Base-by-base conservation (phyloP, 2,888 invertebrate genomes). In the Steromphala cineraria region DNA sequence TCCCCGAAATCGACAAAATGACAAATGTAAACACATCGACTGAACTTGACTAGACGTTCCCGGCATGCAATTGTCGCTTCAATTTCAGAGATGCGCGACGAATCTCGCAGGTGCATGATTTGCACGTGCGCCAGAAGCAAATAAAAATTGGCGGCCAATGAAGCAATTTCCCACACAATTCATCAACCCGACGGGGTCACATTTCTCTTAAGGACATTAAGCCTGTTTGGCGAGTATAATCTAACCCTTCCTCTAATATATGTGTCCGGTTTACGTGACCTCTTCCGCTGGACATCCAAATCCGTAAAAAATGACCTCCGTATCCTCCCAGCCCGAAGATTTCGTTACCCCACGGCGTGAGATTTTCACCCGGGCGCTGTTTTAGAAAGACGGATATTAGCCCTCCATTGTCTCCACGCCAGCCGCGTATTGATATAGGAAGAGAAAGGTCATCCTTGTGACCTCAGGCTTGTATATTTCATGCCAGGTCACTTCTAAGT, bases 61-160 rank as follows among this genome's bases (percentile, higher is more conserved):
- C 36, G 71, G 28, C 71, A 28, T 71, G 31, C 71, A 71, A 36
- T 10, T 56, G 71, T 19, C 31, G 40, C 71, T 71, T 31, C 71
- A 19, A 17, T 71, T 71, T 31, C 19, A 71, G 36, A 71, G 19
- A 71, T 71, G 40, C 71, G 36, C 36, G 40, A 15, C 19, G 19
- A 31, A 71, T 19, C 71, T 36, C 71, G 40, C 71, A 71, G 71
- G 71, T 71, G 71, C 71, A 19, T 3, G 71, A 62, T 71, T 36
- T 71, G 40, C 71, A 71, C 71, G 71, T 71, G 71, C 31, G 31
- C 36, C 40, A 31, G 1, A 71, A 36, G 36, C 71, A 40, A 31
- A 19, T 36, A 36, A 31, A 71, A 71, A 71, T 40, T 71, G 71
- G 71, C 40, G 40, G 36, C 28, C 71, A 71, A 71, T 71, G 71